Evolutionary conservation across 35 echinoderm and acorn worm species (phyloP).

Genomic region (Strongylocentrotus purpuratus): DNA sequence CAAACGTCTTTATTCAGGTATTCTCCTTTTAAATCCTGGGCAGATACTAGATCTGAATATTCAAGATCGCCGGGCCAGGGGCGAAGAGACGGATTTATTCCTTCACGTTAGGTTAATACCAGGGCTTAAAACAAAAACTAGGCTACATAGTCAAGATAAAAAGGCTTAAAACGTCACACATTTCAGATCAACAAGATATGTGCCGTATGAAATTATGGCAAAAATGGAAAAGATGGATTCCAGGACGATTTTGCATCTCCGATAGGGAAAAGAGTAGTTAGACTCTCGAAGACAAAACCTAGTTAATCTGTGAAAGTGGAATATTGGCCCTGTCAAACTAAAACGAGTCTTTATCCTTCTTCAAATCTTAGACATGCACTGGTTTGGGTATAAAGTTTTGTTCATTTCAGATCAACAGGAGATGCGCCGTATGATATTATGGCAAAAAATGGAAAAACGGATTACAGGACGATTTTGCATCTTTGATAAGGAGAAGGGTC

Average conservation of each 20-base stretch:
- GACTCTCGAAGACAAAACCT: not conserved
- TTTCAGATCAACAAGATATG: not conserved
- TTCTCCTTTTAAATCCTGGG: not conserved
- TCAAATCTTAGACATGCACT: too few species aligned
- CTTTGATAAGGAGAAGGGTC: not conserved
- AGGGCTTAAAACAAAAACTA: not conserved
- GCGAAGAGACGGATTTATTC: not conserved
- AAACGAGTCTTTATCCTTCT: too few species aligned
- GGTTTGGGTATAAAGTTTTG: not conserved
- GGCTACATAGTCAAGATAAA: not conserved
- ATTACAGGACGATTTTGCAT: not conserved
- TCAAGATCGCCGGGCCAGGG: not conserved
- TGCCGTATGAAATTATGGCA: not conserved
- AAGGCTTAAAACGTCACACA: not conserved
- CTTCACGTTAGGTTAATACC: not conserved
- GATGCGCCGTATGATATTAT: not conserved
- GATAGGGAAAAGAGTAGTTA: not conserved
- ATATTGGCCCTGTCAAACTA: not conserved
- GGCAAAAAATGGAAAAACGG: not conserved
- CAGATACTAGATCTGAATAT: not conserved
- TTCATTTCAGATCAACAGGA: not conserved
- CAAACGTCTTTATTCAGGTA: not conserved
- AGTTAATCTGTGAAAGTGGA: not conserved
- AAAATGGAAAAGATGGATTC: not conserved
- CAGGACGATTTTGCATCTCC: not conserved